A percentile compares a stretch with the other conserved stretches of the same genome.
Evolutionary conservation across 2,888 invertebrate species (phyloP).

Genomic region (Caenorhabditis panamensis): DNA sequence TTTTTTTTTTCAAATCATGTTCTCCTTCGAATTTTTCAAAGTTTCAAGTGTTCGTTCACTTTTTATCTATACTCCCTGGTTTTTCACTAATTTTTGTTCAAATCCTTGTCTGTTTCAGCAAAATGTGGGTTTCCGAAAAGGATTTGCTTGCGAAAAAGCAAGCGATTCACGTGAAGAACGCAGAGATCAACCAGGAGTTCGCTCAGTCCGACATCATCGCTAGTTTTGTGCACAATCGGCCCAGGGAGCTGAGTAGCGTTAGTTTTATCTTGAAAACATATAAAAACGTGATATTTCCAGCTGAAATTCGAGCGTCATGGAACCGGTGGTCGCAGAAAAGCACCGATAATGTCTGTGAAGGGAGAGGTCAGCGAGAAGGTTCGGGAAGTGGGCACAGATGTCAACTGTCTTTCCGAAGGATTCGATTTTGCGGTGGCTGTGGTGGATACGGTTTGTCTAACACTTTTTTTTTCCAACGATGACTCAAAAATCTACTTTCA

Average conservation of each 20-base stretch:
- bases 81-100: too few species aligned
- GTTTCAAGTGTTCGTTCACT: too few species aligned
- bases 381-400: slow-evolving; percentile 66
- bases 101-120: background rate
- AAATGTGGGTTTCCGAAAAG: slow-evolving; percentile 45
- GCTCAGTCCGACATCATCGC: slow-evolving; percentile 60
- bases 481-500: background rate
- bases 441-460: slow-evolving; percentile 52
- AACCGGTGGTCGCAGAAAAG: slow-evolving; percentile 24
- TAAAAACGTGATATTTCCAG: slow-evolving; percentile 22
- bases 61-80: too few species aligned
- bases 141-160: slow-evolving; percentile 31
- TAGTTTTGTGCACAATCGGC: slow-evolving; percentile 59
- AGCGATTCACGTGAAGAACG: slow-evolving; percentile 12
- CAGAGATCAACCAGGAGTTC: slow-evolving; percentile 41
- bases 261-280: background rate
- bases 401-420: slow-evolving; percentile 61
- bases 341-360: slow-evolving; percentile 55
- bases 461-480: background rate
- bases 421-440: slow-evolving; percentile 69
- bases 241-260: slow-evolving; percentile 34
- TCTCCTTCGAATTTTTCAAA: too few species aligned
- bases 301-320: slow-evolving; percentile 46
- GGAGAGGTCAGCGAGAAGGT: slow-evolving; percentile 50
- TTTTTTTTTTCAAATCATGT: too few species aligned